phyloP scores from a whole-genome alignment of 2,888 invertebrate genomes.

The Electrophaes corylata region DNA sequence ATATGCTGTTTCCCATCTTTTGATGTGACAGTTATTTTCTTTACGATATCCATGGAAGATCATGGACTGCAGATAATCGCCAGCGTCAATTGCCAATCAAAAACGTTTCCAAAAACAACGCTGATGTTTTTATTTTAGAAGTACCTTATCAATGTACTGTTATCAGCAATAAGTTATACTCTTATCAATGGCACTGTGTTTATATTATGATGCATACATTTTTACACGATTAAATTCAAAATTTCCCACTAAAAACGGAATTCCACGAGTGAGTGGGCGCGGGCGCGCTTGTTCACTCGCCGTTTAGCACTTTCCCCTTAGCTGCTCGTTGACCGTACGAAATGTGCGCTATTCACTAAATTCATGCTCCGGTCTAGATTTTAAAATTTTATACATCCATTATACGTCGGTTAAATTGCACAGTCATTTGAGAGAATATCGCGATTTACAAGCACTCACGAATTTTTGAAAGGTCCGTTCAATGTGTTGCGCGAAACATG shows the following conservation, averaged over 20 bases:
- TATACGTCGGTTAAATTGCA: conserved; percentile 12
- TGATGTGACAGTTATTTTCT: too few species aligned
- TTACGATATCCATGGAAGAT: too few species aligned
- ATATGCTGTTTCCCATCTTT: too few species aligned
- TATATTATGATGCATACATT: background rate
- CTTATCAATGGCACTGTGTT: background rate
- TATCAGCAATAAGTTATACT: background rate
- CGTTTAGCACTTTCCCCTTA: conserved; percentile 45
- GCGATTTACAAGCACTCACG: conserved; percentile 4
- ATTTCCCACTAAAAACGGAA: conserved; percentile 9
- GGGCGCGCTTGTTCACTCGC: conserved; percentile 26
- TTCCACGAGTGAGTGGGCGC: conserved; percentile 16
- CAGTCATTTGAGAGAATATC: conserved; percentile 21
- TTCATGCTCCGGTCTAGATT: conserved; percentile 49
- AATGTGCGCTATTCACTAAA: conserved; percentile 41
- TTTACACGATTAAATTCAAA: background rate
- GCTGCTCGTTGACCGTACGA: conserved; percentile 42
- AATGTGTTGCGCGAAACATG: too few species aligned
- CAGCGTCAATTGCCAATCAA: too few species aligned
- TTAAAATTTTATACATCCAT: conserved; percentile 41
- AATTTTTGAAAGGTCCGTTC: too few species aligned
- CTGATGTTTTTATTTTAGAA: too few species aligned
- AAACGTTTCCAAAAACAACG: too few species aligned
- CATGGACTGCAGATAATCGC: too few species aligned
- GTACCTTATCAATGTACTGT: background rate